Evolutionary conservation across 2,113 vertebrate species (phyloP).

Genomic region (Bubo blakistoni): DNA sequence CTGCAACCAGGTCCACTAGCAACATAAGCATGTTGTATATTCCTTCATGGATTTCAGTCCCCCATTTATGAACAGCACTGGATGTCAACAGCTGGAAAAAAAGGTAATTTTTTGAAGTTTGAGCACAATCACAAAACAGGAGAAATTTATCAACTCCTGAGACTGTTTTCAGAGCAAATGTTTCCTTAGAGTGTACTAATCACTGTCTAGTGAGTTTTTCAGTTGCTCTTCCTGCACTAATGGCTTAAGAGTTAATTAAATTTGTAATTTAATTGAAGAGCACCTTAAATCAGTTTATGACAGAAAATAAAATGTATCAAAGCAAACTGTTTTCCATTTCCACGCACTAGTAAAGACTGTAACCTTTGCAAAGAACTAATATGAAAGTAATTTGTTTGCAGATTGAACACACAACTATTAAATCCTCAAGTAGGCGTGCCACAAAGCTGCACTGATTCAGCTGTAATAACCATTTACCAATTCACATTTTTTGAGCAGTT

Average conservation of each 20-base stretch:
- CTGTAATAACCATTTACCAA: not conserved
- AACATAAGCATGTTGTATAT: constrained; percentile 99
- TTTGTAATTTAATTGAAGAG: not conserved
- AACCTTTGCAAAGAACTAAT: constrained; percentile 30
- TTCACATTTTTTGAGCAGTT: not conserved
- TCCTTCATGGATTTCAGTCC: constrained; percentile 97
- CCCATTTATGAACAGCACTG: constrained; percentile 98
- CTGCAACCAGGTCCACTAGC: constrained; percentile 93
- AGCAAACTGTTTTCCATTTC: not conserved
- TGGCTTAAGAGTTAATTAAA: not conserved
- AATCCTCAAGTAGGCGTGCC: not conserved
- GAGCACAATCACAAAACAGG: not conserved
- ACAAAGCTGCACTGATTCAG: constrained; percentile 15
- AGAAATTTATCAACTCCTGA: not conserved
- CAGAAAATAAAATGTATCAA: not conserved
- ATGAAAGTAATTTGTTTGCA: not conserved
- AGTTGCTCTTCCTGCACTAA: not conserved
- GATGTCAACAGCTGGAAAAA: constrained; percentile 88
- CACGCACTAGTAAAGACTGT: not conserved
- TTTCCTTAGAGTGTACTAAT: not conserved
- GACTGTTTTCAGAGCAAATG: not conserved
- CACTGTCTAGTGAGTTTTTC: not conserved
- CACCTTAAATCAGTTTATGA: constrained; percentile 4
- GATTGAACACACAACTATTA: not conserved
- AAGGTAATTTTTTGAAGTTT: not conserved